Conservation (phyloP, 2,113 vertebrate species). For the Potamarius usumacintae region DNA sequence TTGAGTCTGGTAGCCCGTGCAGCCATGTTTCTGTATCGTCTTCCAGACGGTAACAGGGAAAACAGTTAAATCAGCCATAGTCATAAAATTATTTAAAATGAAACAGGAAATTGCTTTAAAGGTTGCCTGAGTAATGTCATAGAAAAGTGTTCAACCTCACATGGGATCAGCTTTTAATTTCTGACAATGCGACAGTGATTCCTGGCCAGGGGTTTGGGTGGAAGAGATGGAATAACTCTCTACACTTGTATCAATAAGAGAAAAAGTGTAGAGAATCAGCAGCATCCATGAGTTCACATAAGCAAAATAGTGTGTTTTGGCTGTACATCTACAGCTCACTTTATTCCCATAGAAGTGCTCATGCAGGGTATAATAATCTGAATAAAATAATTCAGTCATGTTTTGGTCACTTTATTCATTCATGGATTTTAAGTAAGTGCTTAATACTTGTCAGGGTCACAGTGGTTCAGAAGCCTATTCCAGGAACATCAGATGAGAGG, state of each 20-base stretch:
- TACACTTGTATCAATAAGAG: not conserved
- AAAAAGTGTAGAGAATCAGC: not conserved
- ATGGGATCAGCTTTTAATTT: not conserved
- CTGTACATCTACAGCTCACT: not conserved
- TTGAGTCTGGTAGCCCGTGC: too few relatives aligned
- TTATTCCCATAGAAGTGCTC: not conserved
- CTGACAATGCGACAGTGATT: not conserved
- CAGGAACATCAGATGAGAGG: too few relatives aligned
- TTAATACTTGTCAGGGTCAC: too few relatives aligned
- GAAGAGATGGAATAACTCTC: not conserved
- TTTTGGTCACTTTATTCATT: not conserved
- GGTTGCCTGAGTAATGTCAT: not conserved
- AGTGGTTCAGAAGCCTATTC: too few relatives aligned
- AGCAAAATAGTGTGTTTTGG: not conserved
- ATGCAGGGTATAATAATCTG: not conserved
- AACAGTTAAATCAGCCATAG: not conserved
- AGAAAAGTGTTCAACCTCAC: not conserved
- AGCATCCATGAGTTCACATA: not conserved
- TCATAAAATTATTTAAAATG: not conserved
- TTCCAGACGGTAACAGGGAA: too few relatives aligned
- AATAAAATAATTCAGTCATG: not conserved
- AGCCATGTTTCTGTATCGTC: too few relatives aligned
- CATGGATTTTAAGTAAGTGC: too few relatives aligned
- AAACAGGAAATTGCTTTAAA: not conserved
- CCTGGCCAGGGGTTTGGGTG: not conserved